Percentiles rank a stretch among this genome's conserved stretches.
phyloP scores from a whole-genome alignment of 2,888 invertebrate genomes.

The Drosophila eohydei region DNA sequence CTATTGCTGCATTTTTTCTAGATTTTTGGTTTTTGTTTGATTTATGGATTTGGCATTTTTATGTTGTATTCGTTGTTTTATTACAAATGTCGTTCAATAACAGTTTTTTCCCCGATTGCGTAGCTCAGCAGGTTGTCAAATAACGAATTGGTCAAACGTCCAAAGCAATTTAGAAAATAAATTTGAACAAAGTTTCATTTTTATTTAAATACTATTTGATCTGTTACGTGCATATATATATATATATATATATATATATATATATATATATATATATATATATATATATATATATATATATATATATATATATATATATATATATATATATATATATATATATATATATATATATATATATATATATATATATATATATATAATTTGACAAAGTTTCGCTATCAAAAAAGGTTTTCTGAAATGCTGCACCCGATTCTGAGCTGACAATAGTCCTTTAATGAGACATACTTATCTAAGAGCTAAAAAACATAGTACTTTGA shows the following conservation, averaged over 20 bases:
- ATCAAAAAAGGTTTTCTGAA: too few species aligned
- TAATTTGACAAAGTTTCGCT: too few species aligned
- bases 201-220: not conserved
- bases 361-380: too few species aligned
- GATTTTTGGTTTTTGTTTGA: constrained; percentile 70
- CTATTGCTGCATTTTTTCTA: constrained; percentile 64
- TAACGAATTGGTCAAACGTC: not conserved
- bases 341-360: too few species aligned
- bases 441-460: too few species aligned
- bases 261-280: not conserved
- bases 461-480: too few species aligned
- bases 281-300: too few species aligned
- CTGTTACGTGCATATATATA: not conserved
- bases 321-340: not conserved
- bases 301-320: too few species aligned
- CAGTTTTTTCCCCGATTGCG: constrained; percentile 9
- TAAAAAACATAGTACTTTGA: too few species aligned
- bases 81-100: constrained; percentile 46
- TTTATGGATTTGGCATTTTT: constrained; percentile 65
- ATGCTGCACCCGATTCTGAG: too few species aligned
- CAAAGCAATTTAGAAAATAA: constrained; percentile 21
- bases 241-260: too few species aligned
- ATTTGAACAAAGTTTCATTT: constrained; percentile 9
- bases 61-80: constrained; percentile 50
- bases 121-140: constrained; percentile 15